phyloP scores from a whole-genome alignment of 2,797 vertebrate species.

The Ataeniobius toweri region DNA sequence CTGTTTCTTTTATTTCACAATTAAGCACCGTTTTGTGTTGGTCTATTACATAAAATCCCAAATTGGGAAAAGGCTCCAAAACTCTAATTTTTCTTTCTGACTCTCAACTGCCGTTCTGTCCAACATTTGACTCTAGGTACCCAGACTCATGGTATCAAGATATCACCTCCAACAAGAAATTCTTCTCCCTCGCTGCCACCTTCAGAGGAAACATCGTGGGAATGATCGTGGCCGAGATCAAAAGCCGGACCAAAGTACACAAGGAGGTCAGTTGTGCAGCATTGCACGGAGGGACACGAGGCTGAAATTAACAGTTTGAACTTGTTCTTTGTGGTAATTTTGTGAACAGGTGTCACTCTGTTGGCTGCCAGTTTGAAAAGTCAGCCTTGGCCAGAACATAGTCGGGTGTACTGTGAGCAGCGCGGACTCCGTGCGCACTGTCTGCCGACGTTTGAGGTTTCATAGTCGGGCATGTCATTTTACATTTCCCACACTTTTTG shows the following conservation, averaged over 20 bases:
- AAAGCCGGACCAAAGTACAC: slow-evolving; percentile 97
- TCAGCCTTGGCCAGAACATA: not conserved
- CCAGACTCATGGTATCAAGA: slow-evolving; percentile 99
- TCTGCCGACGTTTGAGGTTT: too few species aligned
- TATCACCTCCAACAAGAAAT: slow-evolving; percentile 99
- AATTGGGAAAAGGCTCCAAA: not conserved
- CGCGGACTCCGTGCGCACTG: too few species aligned
- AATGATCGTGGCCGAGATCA: slow-evolving; percentile 99
- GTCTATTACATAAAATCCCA: too few species aligned
- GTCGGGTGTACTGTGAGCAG: too few species aligned
- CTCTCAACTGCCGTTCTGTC: not conserved
- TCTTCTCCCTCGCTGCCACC: slow-evolving; percentile 97
- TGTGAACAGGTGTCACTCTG: not conserved
- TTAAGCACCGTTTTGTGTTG: not conserved
- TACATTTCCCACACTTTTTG: too few species aligned
- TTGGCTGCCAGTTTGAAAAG: not conserved
- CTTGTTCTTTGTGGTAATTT: not conserved
- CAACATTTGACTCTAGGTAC: slow-evolving; percentile 81
- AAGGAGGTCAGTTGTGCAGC: slow-evolving; percentile 84
- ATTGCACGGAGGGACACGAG: fast-evolving
- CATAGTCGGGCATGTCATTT: too few species aligned
- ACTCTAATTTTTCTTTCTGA: not conserved
- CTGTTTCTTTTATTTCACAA: too few species aligned
- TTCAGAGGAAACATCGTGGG: slow-evolving; percentile 95
- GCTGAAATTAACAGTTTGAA: not conserved